A percentile compares a stretch with the other conserved stretches of the same genome.
phyloP scores from a whole-genome alignment of 2,888 invertebrate genomes.

The Machimus rusticus region DNA sequence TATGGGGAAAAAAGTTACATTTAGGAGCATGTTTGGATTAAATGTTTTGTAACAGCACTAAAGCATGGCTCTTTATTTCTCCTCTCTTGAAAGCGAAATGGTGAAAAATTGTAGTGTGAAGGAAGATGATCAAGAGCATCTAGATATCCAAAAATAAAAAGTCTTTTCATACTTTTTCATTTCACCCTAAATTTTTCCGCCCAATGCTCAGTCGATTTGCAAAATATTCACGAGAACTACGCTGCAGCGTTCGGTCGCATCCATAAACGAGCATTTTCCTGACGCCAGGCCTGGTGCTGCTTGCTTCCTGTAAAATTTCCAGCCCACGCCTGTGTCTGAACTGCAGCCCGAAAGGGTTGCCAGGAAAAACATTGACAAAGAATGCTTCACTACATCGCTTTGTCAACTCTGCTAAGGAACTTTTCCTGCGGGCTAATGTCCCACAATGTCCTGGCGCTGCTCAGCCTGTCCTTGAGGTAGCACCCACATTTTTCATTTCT shows the following conservation, averaged over 20 bases:
- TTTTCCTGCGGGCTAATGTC: background rate
- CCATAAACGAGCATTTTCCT: background rate
- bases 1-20: background rate
- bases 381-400: constrained; percentile 4
- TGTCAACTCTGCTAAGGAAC: background rate
- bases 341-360: background rate
- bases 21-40: background rate
- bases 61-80: background rate
- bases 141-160: background rate
- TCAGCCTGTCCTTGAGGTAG: background rate
- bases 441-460: background rate
- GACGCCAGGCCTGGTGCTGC: background rate
- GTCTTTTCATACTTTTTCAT: background rate
- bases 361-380: constrained; percentile 13
- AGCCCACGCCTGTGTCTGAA: background rate
- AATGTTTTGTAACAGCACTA: background rate
- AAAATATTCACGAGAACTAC: background rate
- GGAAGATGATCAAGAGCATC: background rate
- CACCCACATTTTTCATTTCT: background rate
- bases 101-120: background rate
- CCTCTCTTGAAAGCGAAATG: background rate
- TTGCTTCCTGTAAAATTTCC: background rate
- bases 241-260: background rate
- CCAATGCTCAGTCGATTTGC: background rate
- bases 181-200: background rate